Conservation (phyloP, 2,888 invertebrate genomes). For the Leistus spinibarbis region DNA sequence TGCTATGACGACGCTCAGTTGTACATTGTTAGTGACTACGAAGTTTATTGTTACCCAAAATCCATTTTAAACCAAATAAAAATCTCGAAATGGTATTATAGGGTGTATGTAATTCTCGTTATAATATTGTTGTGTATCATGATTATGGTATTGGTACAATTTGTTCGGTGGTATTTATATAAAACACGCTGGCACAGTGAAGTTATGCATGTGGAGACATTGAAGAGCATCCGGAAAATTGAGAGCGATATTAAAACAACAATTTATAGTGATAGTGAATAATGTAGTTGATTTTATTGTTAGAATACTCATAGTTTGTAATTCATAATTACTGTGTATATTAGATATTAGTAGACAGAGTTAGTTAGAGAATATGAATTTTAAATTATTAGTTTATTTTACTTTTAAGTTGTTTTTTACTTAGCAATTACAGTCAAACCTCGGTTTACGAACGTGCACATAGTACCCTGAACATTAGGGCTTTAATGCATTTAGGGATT, state of each 20-base stretch:
- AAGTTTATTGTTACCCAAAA: conserved; percentile 54
- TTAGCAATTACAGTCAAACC: no score
- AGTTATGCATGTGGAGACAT: conserved; percentile 45
- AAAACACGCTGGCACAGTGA: conserved; percentile 36
- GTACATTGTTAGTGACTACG: conserved; percentile 54
- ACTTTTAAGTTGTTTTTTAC: neutral
- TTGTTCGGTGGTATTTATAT: conserved; percentile 43
- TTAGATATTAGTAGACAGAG: neutral
- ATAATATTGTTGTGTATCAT: conserved; percentile 33
- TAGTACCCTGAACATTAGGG: no score
- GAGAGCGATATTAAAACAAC: conserved; percentile 50
- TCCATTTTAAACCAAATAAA: conserved; percentile 42
- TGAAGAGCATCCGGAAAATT: conserved; percentile 48
- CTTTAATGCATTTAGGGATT: no score
- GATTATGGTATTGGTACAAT: conserved; percentile 42
- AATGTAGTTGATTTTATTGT: conserved; percentile 7
- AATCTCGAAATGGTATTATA: conserved; percentile 42
- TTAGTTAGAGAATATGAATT: neutral
- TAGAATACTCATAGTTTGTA: neutral
- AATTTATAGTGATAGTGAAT: conserved; percentile 51
- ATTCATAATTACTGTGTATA: neutral
- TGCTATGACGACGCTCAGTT: conserved; percentile 71
- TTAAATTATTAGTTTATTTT: neutral
- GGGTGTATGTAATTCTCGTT: conserved; percentile 27
- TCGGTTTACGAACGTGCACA: no score